Conservation (phyloP, 64 coral and sea anemone species). For the Platygyra sinensis region DNA sequence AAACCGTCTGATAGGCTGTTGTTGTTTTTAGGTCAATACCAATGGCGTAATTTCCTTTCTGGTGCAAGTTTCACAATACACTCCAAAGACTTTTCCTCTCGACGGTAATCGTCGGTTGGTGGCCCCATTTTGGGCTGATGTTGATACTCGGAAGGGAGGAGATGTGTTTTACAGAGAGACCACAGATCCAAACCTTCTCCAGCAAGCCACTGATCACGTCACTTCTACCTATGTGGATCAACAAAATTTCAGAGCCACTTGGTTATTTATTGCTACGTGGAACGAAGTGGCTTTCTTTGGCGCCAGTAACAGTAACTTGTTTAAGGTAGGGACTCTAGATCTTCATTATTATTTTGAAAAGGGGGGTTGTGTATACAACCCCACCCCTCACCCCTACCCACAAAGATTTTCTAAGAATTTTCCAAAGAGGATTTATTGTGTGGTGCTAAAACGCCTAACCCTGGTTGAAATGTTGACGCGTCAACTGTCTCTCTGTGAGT, state of each 20-base stretch:
- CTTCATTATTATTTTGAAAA: too few relatives aligned
- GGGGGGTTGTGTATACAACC: too few relatives aligned
- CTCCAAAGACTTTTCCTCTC: slow-evolving; percentile 65
- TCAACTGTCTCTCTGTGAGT: too few relatives aligned
- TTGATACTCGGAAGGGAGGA: slow-evolving; percentile 53
- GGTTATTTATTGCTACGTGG: slow-evolving; percentile 66
- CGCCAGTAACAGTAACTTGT: background rate
- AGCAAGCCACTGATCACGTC: slow-evolving; percentile 50
- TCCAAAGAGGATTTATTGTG: too few relatives aligned
- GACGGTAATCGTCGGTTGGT: slow-evolving; percentile 36
- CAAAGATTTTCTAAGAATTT: too few relatives aligned
- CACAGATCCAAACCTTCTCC: slow-evolving; percentile 9
- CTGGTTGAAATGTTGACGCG: too few relatives aligned
- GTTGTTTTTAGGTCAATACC: slow-evolving; percentile 61
- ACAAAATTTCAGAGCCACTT: slow-evolving; percentile 33
- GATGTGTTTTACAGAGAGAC: slow-evolving; percentile 75
- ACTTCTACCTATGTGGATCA: slow-evolving; percentile 36
- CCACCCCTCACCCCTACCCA: too few relatives aligned
- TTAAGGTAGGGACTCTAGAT: background rate
- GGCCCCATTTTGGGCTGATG: slow-evolving; percentile 76
- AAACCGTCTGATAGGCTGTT: too few relatives aligned
- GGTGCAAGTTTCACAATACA: slow-evolving; percentile 43
- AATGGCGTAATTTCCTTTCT: slow-evolving; percentile 65
- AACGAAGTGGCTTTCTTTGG: slow-evolving; percentile 67
- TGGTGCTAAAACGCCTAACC: too few relatives aligned